A percentile compares a stretch with the other conserved stretches of the same genome.
Conservation (phyloP, 2,888 invertebrate species). For the Dyspetes luteomarginatus region DNA sequence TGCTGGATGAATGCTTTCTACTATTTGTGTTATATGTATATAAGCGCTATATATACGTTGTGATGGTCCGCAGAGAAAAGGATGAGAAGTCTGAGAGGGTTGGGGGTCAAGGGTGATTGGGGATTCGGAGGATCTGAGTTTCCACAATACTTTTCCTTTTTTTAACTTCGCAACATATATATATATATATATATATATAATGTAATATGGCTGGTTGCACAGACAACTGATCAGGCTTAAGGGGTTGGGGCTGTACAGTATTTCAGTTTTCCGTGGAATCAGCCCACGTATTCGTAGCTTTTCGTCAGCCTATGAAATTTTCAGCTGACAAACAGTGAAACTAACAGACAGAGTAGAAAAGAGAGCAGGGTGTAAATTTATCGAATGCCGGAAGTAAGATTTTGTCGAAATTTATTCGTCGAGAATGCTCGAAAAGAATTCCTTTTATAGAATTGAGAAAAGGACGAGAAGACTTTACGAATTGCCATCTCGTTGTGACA, state of each 20-base stretch:
- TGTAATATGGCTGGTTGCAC: neutral
- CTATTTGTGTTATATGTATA: neutral
- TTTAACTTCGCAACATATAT: constrained; percentile 7
- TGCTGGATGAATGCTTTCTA: neutral
- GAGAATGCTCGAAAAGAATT: constrained; percentile 1
- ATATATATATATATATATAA: neutral
- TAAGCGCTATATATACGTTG: neutral
- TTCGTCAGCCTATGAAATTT: too few species aligned
- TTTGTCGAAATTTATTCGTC: constrained; percentile 16
- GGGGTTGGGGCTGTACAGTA: too few species aligned
- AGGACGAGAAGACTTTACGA: neutral
- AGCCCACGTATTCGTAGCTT: too few species aligned
- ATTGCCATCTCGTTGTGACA: neutral
- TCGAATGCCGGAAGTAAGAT: constrained; percentile 3
- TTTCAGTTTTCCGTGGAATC: too few species aligned
- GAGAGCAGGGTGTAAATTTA: neutral
- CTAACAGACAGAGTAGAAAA: neutral
- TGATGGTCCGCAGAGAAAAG: neutral
- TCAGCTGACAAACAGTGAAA: neutral
- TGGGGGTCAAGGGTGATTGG: neutral
- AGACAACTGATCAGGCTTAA: too few species aligned
- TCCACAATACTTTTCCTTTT: constrained; percentile 22
- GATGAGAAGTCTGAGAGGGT: neutral
- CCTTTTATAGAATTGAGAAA: constrained; percentile 7
- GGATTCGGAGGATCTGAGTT: constrained; percentile 26